Evolutionary conservation across 2,113 vertebrate species (phyloP).

Genomic region (Speoplatyrhinus poulsoni): DNA sequence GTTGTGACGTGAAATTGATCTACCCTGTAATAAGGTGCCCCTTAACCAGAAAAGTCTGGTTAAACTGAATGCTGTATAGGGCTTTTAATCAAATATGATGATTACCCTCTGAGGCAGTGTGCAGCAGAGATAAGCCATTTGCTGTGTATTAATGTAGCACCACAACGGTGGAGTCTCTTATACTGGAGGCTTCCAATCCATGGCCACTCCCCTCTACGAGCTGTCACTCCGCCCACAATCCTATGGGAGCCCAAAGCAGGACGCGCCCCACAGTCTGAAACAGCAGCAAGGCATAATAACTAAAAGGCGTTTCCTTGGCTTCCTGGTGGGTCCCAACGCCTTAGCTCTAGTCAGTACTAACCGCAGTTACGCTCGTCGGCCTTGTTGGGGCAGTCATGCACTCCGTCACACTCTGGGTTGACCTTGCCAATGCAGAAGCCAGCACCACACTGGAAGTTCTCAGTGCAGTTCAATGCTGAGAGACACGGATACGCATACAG

Average conservation of each 20-base stretch:
- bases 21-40: too few species aligned
- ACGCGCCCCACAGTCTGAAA: slow-evolving; percentile 84
- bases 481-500: background rate
- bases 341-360: slow-evolving; percentile 50
- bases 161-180: slow-evolving; percentile 84
- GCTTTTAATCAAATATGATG: background rate
- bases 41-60: too few species aligned
- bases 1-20: too few species aligned
- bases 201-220: slow-evolving; percentile 87
- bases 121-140: slow-evolving; percentile 92
- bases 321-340: background rate
- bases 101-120: slow-evolving; percentile 88
- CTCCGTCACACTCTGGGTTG: slow-evolving; percentile 85
- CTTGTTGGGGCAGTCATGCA: slow-evolving; percentile 81
- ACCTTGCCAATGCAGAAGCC: slow-evolving; percentile 81
- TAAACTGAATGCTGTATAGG: too few species aligned
- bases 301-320: background rate
- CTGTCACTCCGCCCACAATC: slow-evolving; percentile 86
- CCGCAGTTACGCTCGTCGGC: slow-evolving; percentile 82
- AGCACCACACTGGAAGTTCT: slow-evolving; percentile 80
- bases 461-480: slow-evolving; percentile 78
- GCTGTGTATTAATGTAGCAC: slow-evolving; percentile 87
- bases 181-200: slow-evolving; percentile 93
- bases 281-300: background rate
- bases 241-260: slow-evolving; percentile 72